Base-by-base conservation (phyloP, 2,113 vertebrate genomes). In the Siniperca knerii region DNA sequence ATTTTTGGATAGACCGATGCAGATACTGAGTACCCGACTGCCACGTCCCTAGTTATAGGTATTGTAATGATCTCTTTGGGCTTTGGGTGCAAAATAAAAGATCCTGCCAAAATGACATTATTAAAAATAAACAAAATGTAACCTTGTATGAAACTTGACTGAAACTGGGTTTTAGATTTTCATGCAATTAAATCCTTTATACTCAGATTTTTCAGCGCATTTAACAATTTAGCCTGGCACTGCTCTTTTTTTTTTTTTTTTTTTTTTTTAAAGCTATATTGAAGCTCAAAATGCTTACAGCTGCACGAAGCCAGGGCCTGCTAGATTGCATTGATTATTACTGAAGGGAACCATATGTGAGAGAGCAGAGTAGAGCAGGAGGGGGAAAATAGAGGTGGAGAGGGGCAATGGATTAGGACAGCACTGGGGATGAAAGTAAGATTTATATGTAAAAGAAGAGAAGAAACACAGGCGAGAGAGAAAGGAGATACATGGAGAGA, bases 281-380 rank as follows among this genome's bases (percentile, higher is more conserved):
- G 65, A 65, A 4, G 18, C 66, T 78, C 16, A 71, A 16, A 84
- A 80, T 77, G 46, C 55, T 65, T 85, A 48, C 58, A 62, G 82
- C 68, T 80, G 54, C 77, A 55, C 37, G 54, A 21, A 70, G 23
- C 73, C 73, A 65, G 16, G 42, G 60, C 66, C 67, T 74, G 68
- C 4, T 60, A n/a, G 70, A 87, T 50, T 44, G 0, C 54, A 86
- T 70, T 75, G 89, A 90, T 90, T 75, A 72, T 77, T 58, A 68
- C 81, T 83, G 72, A 78, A 60, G 33, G 57, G 46, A 79, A 46
- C 20, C 50, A 57, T 77, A 80, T 21, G 33, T 29, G 77, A 73
- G 70, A 74, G 4, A 66, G n/a, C 21, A 57, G 55, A 33, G n/a
- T 40, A 54, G 35, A 57, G 62, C 55, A 57, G 29, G 35, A 5